A percentile compares a stretch with the other conserved stretches of the same genome.
Conservation (phyloP, 2,113 vertebrate genomes). For the cattle (Bos taurus) region ARS-UCD2.0 NC_037338.1:106904501-106905000, state of each 20-base stretch:
- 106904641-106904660: slow-evolving; percentile 95
- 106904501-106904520: slow-evolving; percentile 54
- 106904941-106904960: neutral
- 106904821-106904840: neutral
- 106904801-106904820: neutral
- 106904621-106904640: slow-evolving; percentile 91
- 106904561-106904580: neutral
- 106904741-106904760: slow-evolving; percentile 88
- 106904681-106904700: slow-evolving; percentile 97
- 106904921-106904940: neutral
- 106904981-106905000: neutral
- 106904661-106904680: slow-evolving; percentile 94
- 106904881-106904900: neutral
- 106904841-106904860: no score
- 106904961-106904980: neutral
- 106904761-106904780: neutral
- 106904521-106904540: neutral
- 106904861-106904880: neutral
- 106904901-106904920: fast-evolving
- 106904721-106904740: slow-evolving; percentile 98
- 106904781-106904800: neutral
- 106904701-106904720: slow-evolving; percentile 97
- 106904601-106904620: slow-evolving; percentile 65
- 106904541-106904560: neutral
- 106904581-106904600: slow-evolving; percentile 16